Base-by-base conservation (phyloP, 2,888 invertebrate genomes). In the Lottia gigantea region DNA sequence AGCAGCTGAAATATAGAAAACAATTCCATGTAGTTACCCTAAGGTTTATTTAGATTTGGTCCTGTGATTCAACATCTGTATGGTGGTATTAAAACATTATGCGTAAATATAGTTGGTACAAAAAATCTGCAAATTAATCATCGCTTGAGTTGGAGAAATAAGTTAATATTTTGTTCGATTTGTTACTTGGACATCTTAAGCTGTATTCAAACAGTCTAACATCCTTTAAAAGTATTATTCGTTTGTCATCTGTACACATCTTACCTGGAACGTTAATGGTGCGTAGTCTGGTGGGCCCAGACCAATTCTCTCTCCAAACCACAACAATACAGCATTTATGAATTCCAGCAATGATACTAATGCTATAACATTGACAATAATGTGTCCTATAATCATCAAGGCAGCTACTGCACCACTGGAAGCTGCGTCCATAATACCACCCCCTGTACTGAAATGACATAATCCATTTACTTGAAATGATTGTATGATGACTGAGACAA, bases 261-360 rank as follows among this genome's bases (percentile, higher is more conserved):
- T 73, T 68, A 81, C 82, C 78, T 81, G 78, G 70, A 82, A 80
- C 2, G 79, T 76, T 2, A 81, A 73, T 16, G 74, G 67, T 0
- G 71, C 67, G 25, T 67, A 64, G 46, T 64, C 19, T 6, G 71
- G 71, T 2, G 71, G 71, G 31, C 40, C 31, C 1, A 80, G 71
- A 4, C 81, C 81, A 1, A 81, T 76, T 67, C 81, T 74, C 11
- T 79, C 76, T 14, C 83, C 83, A 19, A 80, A 62, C 83, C 83
- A 83, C 16, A 72, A 72, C n/a, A 83, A 71, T 0, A 78, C 76
- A 12, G 79, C 75, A 61, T 83, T 80, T 25, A 80, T 71, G 71
- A 83, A 82, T 55, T 71, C 74, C 15, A 83, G 73, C 16, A 83
- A 72, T 1, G 81, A 79, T 64, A 82, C 71, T 71, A 83, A 82